Evolutionary conservation across 30 jellyfish, hydroid and myxozoan species (phyloP), one percentile per base, ranked within the genome.

Genomic region (Mastigias papua): DNA sequence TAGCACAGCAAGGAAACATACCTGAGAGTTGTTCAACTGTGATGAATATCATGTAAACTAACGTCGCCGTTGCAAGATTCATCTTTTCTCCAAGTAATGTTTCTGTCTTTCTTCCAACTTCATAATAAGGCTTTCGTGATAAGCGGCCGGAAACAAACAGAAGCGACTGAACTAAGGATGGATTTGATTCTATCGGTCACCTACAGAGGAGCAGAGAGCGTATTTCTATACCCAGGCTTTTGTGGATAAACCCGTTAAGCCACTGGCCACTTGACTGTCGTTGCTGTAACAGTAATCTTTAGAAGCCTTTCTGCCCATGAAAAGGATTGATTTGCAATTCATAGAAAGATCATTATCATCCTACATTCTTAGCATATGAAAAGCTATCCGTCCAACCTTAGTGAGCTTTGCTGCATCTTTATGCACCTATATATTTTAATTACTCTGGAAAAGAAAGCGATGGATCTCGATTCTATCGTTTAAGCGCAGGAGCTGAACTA

Each of bases 101-200:
- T 42, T 10, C 35, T 28, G 37, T 50, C 48, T 72, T 37, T 72
- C 68, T 33, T 33, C 83, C 35, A 50, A 21, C 6, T 33, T 37
- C 46, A 37, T 26, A 34, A 34, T 72, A 48, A 23, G 48, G 83
- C 42, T 72, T 21, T 72, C 83, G 83, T 72, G 83, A 72, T 37
- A 72, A 28, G 83, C 83, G 34, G 22, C 83, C 83, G 83, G 83
- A 72, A 72, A 72, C 83, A 72, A 72, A 25, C 32, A 37, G 83
- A 72, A 28, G 30, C 16, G 17, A 35, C 57, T 23, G 34, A 37
- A 35, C 48, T 35, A 28, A 42, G 31, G 63, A 34, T 34, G 46
- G 83, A 72, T 72, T 21, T 50, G 83, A 26, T 37, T 72, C 68
- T 23, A 35, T 22, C 34, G 83, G 35, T 72, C 83, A 72, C 83